These are phyloP conservation scores for Rousettus madagascariensis DNA, from an alignment of 2,797 vertebrate species.

Conservation along the genomic window DNA sequence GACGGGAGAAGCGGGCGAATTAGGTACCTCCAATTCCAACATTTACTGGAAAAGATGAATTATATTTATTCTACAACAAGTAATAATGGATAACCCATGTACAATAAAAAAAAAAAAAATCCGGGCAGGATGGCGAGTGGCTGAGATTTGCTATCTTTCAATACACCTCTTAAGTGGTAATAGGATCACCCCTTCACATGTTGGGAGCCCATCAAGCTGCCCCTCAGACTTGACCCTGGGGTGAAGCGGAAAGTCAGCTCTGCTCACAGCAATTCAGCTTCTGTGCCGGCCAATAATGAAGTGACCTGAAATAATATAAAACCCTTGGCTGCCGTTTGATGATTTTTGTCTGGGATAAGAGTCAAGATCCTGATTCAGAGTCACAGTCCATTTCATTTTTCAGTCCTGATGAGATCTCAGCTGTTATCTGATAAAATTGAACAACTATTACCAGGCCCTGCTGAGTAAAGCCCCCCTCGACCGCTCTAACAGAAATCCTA, in stretches of 20 bases:
- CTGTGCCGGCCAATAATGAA: conserved; percentile 98
- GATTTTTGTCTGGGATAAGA: conserved; percentile 99
- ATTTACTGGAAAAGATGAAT: conserved; percentile 91
- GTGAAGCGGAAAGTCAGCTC: conserved; percentile 96
- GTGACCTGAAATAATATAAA: conserved; percentile 99
- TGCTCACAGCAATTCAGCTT: conserved; percentile 97
- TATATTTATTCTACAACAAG: conserved; percentile 91
- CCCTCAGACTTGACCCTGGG: conserved; percentile 99
- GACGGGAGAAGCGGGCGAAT: conserved; percentile 86
- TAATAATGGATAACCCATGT: conserved; percentile 92
- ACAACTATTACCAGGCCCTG: conserved; percentile 99
- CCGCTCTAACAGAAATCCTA: conserved; percentile 99
- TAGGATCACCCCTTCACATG: conserved; percentile 99
- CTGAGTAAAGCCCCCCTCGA: conserved; percentile 95
- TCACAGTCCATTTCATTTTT: conserved; percentile 99
- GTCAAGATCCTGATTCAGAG: conserved; percentile 98
- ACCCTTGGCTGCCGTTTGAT: conserved; percentile 95
- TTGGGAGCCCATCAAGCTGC: conserved; percentile 98
- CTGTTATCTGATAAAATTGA: conserved; percentile 99
- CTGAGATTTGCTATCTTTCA: conserved; percentile 98
- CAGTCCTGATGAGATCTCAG: conserved; percentile 99
- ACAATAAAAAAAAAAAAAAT: conserved; percentile 90
- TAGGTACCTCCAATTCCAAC: conserved; percentile 86
- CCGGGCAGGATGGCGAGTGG: conserved; percentile 91
- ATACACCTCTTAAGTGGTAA: conserved; percentile 99